Evolutionary conservation across 2,888 invertebrate genomes (phyloP).

Genomic region (Parnassius apollo): DNA sequence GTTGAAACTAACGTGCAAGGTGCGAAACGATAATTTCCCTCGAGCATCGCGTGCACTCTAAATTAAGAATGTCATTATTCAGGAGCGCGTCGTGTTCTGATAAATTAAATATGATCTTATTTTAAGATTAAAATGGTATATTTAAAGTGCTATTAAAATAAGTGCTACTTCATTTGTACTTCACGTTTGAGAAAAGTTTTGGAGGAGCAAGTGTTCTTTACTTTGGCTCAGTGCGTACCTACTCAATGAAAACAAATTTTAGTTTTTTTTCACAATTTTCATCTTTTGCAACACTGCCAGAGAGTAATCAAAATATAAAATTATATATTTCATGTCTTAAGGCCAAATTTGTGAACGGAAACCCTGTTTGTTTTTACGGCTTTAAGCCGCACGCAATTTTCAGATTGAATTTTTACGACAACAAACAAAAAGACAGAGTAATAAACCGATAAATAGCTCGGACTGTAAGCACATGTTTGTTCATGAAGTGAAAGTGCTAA

Average conservation of each 20-base stretch:
- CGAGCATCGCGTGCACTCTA: constrained; percentile 17
- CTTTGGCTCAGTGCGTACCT: too few relatives aligned
- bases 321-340: constrained; percentile 10
- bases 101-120: constrained; percentile 8
- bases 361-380: constrained; percentile 37
- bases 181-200: too few relatives aligned
- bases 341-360: constrained; percentile 17
- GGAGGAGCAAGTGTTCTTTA: too few relatives aligned
- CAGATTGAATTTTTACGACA: constrained; percentile 70
- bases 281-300: too few relatives aligned
- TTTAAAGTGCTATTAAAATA: too few relatives aligned
- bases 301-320: background rate
- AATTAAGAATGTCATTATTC: constrained; percentile 20
- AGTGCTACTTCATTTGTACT: too few relatives aligned
- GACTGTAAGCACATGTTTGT: constrained; percentile 10
- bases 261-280: too few relatives aligned
- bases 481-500: constrained; percentile 13
- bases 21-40: constrained; percentile 23
- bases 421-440: constrained; percentile 45
- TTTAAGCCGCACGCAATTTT: constrained; percentile 51
- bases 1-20: constrained; percentile 23
- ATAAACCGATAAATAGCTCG: constrained; percentile 49
- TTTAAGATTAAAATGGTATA: too few relatives aligned
- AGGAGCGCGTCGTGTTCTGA: constrained; percentile 6
- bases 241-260: too few relatives aligned